These are phyloP conservation scores for Cryptocephalus primarius DNA, from an alignment of 2,888 invertebrate species.

Conservation along the genomic window DNA sequence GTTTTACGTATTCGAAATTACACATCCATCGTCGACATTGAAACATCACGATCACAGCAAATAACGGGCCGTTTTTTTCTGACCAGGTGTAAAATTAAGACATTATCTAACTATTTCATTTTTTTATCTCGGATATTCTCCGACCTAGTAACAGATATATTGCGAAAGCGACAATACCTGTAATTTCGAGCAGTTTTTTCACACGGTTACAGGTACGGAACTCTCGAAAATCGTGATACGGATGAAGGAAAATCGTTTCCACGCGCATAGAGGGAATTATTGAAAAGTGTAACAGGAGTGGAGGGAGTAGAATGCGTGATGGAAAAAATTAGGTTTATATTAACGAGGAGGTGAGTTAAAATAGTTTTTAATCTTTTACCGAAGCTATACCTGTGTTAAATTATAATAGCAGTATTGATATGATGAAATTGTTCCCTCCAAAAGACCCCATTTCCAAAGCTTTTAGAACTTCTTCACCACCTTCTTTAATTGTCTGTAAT, in stretches of 20 bases:
- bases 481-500: no score
- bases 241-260: slow-evolving; percentile 1
- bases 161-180: slow-evolving; percentile 8
- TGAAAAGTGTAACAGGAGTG: no score
- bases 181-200: slow-evolving; percentile 11
- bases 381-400: no score
- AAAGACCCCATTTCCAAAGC: no score
- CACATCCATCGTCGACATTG: not conserved
- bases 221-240: slow-evolving; percentile 7
- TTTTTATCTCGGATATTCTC: slow-evolving; percentile 1
- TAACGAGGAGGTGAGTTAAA: no score
- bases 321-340: no score
- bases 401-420: no score
- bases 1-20: not conserved
- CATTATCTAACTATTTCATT: slow-evolving; percentile 3
- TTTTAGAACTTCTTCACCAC: no score
- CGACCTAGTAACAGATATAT: slow-evolving; percentile 2
- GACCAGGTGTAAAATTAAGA: slow-evolving; percentile 1
- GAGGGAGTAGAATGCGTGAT: no score
- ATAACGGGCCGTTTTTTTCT: slow-evolving; percentile 3
- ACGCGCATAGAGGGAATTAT: no score
- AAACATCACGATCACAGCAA: slow-evolving; percentile 2
- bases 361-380: no score
- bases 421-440: no score
- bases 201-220: slow-evolving; percentile 11